Evolutionary conservation across 2,888 invertebrate species (phyloP).

Genomic region (Lottia gigantea): DNA sequence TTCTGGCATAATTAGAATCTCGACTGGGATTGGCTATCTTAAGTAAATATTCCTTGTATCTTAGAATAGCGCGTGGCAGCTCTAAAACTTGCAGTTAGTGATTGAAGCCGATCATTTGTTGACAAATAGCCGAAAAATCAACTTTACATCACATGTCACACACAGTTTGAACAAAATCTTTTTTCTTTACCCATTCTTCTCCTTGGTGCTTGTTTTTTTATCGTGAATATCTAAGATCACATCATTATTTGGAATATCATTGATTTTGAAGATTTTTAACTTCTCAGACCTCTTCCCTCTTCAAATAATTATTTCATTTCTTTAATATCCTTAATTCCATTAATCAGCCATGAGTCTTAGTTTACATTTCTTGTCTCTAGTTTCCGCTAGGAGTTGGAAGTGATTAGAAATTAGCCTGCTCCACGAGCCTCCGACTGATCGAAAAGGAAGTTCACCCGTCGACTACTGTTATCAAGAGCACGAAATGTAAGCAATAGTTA

Average conservation of each 20-base stretch:
- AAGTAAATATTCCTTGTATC: slow-evolving; percentile 18
- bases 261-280: not conserved
- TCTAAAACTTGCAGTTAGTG: not conserved
- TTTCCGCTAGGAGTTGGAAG: slow-evolving; percentile 15
- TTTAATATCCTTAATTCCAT: slow-evolving; percentile 22
- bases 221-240: not conserved
- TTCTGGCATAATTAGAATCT: slow-evolving; percentile 21
- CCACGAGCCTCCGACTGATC: not conserved
- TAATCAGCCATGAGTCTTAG: slow-evolving; percentile 17
- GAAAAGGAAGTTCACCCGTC: slow-evolving; percentile 10
- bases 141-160: slow-evolving; percentile 15
- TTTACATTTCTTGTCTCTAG: slow-evolving; percentile 19
- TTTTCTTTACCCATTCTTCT: not conserved
- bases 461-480: slow-evolving; percentile 12
- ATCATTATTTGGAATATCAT: not conserved
- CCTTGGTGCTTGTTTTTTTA: not conserved
- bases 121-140: slow-evolving; percentile 17
- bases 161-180: slow-evolving; percentile 5
- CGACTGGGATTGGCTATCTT: slow-evolving; percentile 21
- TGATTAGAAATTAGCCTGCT: slow-evolving; percentile 18
- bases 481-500: slow-evolving; percentile 17
- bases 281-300: slow-evolving; percentile 13
- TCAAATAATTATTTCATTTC: slow-evolving; percentile 18
- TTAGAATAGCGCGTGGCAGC: slow-evolving; percentile 16
- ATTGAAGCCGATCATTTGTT: slow-evolving; percentile 9